Conservation (phyloP, 2,888 invertebrate genomes). For the Hylaea fasciaria region DNA sequence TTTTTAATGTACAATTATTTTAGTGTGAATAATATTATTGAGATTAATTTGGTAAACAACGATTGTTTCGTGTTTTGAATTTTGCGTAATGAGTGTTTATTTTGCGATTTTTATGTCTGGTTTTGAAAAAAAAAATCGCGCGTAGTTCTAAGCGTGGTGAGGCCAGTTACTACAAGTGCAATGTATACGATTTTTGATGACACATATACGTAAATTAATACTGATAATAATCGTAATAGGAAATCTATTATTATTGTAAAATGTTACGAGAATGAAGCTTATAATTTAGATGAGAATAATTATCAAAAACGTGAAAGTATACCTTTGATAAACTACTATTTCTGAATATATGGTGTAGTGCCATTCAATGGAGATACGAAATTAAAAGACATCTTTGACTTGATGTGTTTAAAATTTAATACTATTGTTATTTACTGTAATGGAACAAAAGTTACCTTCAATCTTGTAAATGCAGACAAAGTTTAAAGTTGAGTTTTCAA, state of each 20-base stretch:
- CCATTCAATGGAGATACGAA: slow-evolving; percentile 62
- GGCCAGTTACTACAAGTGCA: slow-evolving; percentile 84
- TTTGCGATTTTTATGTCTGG: slow-evolving; percentile 69
- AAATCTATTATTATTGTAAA: slow-evolving; percentile 78
- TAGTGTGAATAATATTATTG: slow-evolving; percentile 83
- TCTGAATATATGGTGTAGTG: slow-evolving; percentile 63
- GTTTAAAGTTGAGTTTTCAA: slow-evolving; percentile 47
- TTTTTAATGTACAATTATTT: slow-evolving; percentile 84
- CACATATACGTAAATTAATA: slow-evolving; percentile 83
- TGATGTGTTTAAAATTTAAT: slow-evolving; percentile 60
- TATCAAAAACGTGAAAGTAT: slow-evolving; percentile 60
- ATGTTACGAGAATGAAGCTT: slow-evolving; percentile 76
- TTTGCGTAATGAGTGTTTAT: slow-evolving; percentile 68
- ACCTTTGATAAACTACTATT: slow-evolving; percentile 71
- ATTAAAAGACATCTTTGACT: slow-evolving; percentile 62
- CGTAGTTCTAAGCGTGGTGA: slow-evolving; percentile 69
- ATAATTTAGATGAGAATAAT: slow-evolving; percentile 67
- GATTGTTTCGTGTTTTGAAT: slow-evolving; percentile 64
- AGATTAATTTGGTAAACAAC: slow-evolving; percentile 77
- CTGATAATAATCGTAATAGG: slow-evolving; percentile 80
- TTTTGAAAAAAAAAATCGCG: slow-evolving; percentile 51
- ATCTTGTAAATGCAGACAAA: slow-evolving; percentile 66
- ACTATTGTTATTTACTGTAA: slow-evolving; percentile 66
- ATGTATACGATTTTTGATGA: slow-evolving; percentile 85
- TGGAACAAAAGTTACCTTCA: slow-evolving; percentile 81